Conservation (phyloP, 2,113 vertebrate genomes). For the Pygoscelis antarcticus region DNA sequence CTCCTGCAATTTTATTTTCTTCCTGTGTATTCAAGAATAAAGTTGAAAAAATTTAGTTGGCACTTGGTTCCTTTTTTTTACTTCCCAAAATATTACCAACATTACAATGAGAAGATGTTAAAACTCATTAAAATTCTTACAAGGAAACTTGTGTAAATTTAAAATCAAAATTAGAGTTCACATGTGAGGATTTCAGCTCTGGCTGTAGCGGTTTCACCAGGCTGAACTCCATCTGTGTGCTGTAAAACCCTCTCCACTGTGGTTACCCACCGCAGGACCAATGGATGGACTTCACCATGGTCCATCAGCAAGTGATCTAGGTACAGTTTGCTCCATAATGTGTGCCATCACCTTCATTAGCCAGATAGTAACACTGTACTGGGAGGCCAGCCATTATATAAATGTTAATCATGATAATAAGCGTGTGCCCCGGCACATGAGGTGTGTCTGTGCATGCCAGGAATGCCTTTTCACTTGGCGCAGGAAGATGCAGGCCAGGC, state of each 20-base stretch:
- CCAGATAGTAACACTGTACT: rapidly evolving
- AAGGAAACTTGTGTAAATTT: rapidly evolving
- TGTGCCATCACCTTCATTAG: neutral
- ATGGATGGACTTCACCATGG: rapidly evolving
- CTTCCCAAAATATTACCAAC: no score
- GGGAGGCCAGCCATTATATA: neutral
- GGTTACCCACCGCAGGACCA: rapidly evolving
- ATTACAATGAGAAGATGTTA: rapidly evolving
- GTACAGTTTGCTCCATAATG: neutral
- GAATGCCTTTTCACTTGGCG: neutral
- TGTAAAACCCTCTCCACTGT: neutral
- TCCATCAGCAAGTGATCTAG: neutral
- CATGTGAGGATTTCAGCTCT: neutral
- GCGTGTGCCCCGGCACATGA: neutral
- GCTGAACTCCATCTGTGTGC: neutral
- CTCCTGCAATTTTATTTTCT: neutral
- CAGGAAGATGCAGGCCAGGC: neutral
- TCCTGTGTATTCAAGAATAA: neutral
- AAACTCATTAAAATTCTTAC: neutral
- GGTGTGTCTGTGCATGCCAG: neutral
- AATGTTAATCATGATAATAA: neutral
- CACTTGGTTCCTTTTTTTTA: neutral
- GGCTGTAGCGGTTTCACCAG: rapidly evolving
- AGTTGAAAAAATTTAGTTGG: neutral
- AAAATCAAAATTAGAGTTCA: rapidly evolving